Conservation (phyloP, 2,888 invertebrate genomes). For the Lysandra bellargus region DNA sequence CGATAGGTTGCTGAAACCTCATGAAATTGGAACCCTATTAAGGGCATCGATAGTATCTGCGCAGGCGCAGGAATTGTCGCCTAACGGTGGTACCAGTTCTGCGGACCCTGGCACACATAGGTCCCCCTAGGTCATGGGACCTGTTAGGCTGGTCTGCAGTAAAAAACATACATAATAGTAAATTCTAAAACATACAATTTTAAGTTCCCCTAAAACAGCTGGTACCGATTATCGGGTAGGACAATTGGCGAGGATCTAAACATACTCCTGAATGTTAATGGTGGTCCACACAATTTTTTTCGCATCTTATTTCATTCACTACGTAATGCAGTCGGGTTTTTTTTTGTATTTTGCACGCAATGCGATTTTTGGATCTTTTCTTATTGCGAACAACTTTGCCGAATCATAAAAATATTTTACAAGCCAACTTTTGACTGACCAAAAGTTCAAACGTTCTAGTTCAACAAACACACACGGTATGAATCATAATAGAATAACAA, state of each 20-base stretch:
- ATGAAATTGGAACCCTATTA: background rate
- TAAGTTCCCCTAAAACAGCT: too few relatives aligned
- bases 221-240: too few relatives aligned
- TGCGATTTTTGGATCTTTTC: too few relatives aligned
- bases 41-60: slow-evolving; percentile 1
- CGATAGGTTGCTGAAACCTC: background rate
- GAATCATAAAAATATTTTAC: background rate
- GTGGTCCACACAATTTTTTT: background rate
- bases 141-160: background rate
- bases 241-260: too few relatives aligned
- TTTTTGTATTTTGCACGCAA: too few relatives aligned
- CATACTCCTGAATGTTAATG: too few relatives aligned
- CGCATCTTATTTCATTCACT: too few relatives aligned
- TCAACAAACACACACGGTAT: background rate
- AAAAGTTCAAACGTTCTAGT: slow-evolving; percentile 2
- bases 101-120: slow-evolving; percentile 13
- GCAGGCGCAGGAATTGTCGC: slow-evolving; percentile 19
- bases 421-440: background rate
- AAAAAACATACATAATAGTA: background rate
- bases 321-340: too few relatives aligned
- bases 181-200: too few relatives aligned
- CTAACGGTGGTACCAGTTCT: slow-evolving; percentile 18
- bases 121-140: background rate
- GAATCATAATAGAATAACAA: slow-evolving; percentile 21
- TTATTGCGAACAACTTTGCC: background rate